These are phyloP conservation scores for Heloderma charlesbogerti DNA, from an alignment of 2,113 vertebrate genomes.

Conservation along the genomic window DNA sequence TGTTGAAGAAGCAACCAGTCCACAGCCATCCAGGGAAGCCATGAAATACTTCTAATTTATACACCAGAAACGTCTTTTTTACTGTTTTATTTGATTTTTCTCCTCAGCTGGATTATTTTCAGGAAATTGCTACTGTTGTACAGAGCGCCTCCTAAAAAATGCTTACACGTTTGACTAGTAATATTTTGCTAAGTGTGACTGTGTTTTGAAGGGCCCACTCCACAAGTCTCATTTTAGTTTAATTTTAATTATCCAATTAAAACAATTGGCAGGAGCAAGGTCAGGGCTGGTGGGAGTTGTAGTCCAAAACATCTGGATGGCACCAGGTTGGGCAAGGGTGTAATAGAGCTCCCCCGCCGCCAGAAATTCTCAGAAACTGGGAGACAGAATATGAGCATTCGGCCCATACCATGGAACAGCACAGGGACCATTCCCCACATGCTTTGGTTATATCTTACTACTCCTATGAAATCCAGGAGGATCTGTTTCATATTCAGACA, in stretches of 20 bases:
- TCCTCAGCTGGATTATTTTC: not conserved
- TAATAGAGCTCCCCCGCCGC: too few species aligned
- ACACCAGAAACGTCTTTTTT: not conserved
- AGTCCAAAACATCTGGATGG: too few species aligned
- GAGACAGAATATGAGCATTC: not conserved
- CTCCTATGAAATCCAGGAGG: not conserved
- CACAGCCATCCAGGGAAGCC: not conserved
- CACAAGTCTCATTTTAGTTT: not conserved
- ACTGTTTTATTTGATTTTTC: not conserved
- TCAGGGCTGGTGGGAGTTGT: too few species aligned
- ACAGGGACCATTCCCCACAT: not conserved
- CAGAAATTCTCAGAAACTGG: not conserved
- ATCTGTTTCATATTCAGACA: constrained; percentile 17
- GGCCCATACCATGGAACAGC: not conserved
- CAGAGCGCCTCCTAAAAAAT: not conserved
- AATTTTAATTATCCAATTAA: not conserved
- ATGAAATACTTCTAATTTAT: not conserved
- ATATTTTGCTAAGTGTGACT: not conserved
- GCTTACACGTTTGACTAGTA: not conserved
- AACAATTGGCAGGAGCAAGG: not conserved
- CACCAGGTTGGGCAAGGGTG: too few species aligned
- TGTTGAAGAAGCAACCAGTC: not conserved
- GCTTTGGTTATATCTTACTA: not conserved
- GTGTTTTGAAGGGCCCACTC: not conserved
- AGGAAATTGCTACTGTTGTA: not conserved